Evolutionary conservation across 2,797 vertebrate species (phyloP), one percentile per base, ranked within the genome.

Genomic region (Pipistrellus pipistrellus): DNA sequence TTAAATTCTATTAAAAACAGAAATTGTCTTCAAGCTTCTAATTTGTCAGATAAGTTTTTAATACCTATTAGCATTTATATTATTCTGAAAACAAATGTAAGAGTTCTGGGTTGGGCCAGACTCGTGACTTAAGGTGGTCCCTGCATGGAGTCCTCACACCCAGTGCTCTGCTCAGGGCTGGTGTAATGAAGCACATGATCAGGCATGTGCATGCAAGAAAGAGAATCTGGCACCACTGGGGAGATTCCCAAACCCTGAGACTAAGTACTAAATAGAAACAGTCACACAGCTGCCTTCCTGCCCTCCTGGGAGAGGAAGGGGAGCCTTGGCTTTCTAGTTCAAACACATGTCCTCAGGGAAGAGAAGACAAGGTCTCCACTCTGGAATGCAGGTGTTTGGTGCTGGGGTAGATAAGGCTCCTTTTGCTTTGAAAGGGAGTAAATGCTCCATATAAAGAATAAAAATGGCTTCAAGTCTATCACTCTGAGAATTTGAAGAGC

Each of bases 341-440:
- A 83, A 89, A 78, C 30, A 73, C 25, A 62, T 78, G 55, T 68
- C 91, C 88, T 85, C 62, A n/a, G 10, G 2, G 64, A 83, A 86
- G 57, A 87, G 23, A 75, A 94, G 57, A 78, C n/a, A 78, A 90
- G 41, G 11, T 69, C 48, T 44, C 73, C 64, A 69, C 20, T 84
- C 77, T 51, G 21, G 71, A 92, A 69, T 23, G 44, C 44, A 85
- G 78, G 51, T 27, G 35, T 87, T 84, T 96, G 66, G 68, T 62
- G 87, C 78, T 92, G 66, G 72, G 35, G 72, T 62, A 80, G 35
- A 83, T 35, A 90, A 85, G 30, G 76, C 72, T 85, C 53, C 83
- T 90, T 75, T 84, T 15, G 66, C 90, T 85, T 85, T 85, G 77
- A 90, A 84, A 71, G 46, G 38, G 35, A 94, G 59, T 38, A 90